phyloP scores from a whole-genome alignment of 2,113 vertebrate species.

The Takifugu bimaculatus region DNA sequence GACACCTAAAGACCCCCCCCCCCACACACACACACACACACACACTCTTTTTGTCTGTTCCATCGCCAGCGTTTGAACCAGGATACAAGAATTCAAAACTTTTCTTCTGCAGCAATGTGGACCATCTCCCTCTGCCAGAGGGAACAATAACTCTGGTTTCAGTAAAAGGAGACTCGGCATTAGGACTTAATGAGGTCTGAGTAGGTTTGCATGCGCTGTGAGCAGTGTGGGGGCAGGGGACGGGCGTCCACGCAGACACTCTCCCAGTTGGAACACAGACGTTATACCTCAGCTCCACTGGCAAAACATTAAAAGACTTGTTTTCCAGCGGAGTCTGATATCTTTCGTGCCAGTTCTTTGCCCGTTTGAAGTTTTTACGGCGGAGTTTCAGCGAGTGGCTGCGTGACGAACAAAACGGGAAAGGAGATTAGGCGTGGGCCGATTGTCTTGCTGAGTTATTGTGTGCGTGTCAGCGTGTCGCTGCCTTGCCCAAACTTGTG shows the following conservation, averaged over 20 bases:
- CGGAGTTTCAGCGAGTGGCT: conserved; percentile 30
- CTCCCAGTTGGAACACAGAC: conserved; percentile 46
- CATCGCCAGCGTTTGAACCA: conserved; percentile 13
- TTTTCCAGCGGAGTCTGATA: conserved; percentile 41
- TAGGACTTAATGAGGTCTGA: conserved; percentile 42
- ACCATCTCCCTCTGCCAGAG: conserved; percentile 39
- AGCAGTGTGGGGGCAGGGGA: conserved; percentile 61
- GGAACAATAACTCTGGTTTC: conserved; percentile 30
- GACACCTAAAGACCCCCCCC: conserved; percentile 48
- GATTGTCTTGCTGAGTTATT: conserved; percentile 41
- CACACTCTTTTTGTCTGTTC: conserved; percentile 20
- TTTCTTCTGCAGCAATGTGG: conserved; percentile 37
- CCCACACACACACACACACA: no score
- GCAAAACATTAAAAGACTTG: conserved; percentile 57
- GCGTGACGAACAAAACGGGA: conserved; percentile 45
- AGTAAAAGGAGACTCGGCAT: conserved; percentile 42
- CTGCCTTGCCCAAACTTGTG: conserved; percentile 51
- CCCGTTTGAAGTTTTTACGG: conserved; percentile 56
- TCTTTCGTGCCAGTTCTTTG: conserved; percentile 39
- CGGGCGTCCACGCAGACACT: conserved; percentile 51
- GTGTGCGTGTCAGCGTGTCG: conserved; percentile 32
- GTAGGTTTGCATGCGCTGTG: conserved; percentile 31
- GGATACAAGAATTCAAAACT: conserved; percentile 16
- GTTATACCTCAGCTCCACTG: conserved; percentile 57
- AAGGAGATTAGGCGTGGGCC: conserved; percentile 45